Conservation (phyloP, 1,140 invertebrate species). For the Homarus americanus region DNA sequence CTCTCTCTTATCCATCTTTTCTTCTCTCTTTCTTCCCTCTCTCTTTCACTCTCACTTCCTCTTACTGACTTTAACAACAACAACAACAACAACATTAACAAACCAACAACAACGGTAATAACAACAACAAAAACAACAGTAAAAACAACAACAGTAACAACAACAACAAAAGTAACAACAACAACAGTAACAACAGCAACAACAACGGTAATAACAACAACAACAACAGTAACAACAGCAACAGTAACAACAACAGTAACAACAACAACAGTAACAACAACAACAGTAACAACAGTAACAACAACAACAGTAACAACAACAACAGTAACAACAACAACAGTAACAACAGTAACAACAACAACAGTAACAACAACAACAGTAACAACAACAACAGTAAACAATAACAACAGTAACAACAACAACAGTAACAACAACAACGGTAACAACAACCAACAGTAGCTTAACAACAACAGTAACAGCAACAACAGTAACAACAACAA, state of each 20-base stretch:
- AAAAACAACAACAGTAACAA: too few relatives aligned
- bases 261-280: constrained; percentile 8
- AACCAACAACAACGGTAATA: too few relatives aligned
- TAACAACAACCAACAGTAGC: too few relatives aligned
- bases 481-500: constrained; percentile 2
- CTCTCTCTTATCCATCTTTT: constrained; percentile 35
- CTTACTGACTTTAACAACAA: too few relatives aligned
- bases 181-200: constrained; percentile 14
- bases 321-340: constrained; percentile 2
- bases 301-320: constrained; percentile 1
- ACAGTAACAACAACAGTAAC: constrained; percentile 4
- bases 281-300: constrained; percentile 6
- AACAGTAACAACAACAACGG: constrained; percentile 12
- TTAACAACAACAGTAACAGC: too few relatives aligned
- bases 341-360: constrained; percentile 12
- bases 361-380: constrained; percentile 16
- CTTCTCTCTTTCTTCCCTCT: too few relatives aligned
- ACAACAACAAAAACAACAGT: too few relatives aligned
- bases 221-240: constrained; percentile 14
- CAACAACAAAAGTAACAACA: constrained; percentile 22
- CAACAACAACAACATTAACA: too few relatives aligned
- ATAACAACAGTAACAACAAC: constrained; percentile 3
- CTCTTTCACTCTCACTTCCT: too few relatives aligned
- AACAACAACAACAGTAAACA: constrained; percentile 12
- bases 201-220: constrained; percentile 20